These are phyloP conservation scores for Anarrhichthys ocellatus DNA, from an alignment of 2,113 vertebrate species.

Conservation along the genomic window DNA sequence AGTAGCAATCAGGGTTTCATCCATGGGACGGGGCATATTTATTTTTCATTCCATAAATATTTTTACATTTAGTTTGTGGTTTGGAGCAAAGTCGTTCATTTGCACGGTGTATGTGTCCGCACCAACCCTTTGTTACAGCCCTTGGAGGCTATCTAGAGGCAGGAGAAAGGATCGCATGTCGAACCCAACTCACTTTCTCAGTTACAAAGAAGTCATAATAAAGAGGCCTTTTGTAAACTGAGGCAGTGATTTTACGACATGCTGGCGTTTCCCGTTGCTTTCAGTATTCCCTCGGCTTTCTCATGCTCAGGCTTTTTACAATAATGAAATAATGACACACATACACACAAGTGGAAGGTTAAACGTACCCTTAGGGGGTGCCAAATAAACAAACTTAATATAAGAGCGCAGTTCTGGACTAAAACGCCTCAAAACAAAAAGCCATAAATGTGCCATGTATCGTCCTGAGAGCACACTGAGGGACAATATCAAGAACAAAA, in stretches of 20 bases:
- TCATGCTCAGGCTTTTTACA: not conserved
- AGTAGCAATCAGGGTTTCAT: not conserved
- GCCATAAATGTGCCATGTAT: too few relatives aligned
- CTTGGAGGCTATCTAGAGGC: slow-evolving; percentile 11
- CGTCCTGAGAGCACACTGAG: not conserved
- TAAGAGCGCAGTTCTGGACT: not conserved
- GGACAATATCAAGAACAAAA: not conserved
- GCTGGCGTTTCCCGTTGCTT: not conserved
- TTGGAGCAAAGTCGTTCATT: not conserved
- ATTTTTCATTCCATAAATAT: not conserved
- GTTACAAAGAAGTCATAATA: too few relatives aligned
- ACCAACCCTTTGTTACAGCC: not conserved
- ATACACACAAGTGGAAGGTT: not conserved
- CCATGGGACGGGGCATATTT: not conserved
- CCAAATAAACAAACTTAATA: not conserved
- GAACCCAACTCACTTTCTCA: not conserved
- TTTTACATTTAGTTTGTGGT: not conserved
- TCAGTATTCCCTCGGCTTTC: too few relatives aligned
- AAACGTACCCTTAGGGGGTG: not conserved
- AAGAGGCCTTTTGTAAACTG: not conserved
- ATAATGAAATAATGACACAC: not conserved
- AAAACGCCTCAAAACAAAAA: not conserved
- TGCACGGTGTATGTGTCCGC: too few relatives aligned
- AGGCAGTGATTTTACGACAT: not conserved
- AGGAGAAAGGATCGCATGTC: not conserved